Conservation (phyloP, 2,797 vertebrate genomes). For the Enteromius argenteus region DNA sequence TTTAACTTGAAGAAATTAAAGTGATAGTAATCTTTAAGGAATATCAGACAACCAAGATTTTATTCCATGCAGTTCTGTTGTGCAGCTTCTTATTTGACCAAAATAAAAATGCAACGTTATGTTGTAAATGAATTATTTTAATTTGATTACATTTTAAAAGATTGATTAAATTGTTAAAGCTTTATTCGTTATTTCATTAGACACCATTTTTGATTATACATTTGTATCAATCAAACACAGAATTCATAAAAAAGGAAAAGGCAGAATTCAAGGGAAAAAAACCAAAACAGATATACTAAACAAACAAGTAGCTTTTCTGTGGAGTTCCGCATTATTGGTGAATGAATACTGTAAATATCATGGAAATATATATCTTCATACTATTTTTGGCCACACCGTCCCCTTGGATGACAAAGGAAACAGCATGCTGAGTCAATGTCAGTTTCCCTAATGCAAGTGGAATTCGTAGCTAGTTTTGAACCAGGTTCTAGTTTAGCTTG, state of each 20-base stretch:
- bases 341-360: not conserved
- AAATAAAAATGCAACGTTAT: not conserved
- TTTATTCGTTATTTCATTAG: not conserved
- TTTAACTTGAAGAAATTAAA: not conserved
- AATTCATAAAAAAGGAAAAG: not conserved
- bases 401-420: not conserved
- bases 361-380: not conserved
- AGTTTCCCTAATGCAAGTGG: conserved; percentile 7
- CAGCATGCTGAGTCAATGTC: not conserved
- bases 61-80: not conserved
- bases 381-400: not conserved
- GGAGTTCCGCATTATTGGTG: not conserved
- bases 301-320: not conserved
- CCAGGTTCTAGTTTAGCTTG: not conserved
- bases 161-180: not conserved
- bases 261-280: not conserved
- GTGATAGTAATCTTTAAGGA: not conserved
- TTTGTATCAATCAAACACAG: not conserved
- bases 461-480: not conserved
- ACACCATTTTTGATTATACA: not conserved
- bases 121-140: not conserved
- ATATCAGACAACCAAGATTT: not conserved
- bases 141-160: not conserved
- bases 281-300: no score
- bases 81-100: not conserved